Evolutionary conservation across 2,113 vertebrate genomes (phyloP), one percentile per base, ranked within the genome.

Genomic region (Phalacrocorax brasilianus): DNA sequence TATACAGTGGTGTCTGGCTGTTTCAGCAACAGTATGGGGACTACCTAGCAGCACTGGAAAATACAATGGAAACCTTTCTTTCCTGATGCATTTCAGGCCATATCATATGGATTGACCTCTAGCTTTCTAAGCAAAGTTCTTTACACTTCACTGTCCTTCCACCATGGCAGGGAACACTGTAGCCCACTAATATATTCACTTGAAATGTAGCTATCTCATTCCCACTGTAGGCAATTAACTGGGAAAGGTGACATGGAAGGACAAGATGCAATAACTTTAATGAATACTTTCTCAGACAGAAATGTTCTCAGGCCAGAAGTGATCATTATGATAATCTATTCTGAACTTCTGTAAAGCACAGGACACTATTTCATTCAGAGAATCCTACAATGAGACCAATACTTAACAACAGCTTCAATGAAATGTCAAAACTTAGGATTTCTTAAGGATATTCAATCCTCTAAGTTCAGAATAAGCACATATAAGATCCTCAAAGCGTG

Each of bases 381-480:
- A 73, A 56, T 77, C 23, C 38, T 52, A 35, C 74, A 77, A 8
- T 70, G 73, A 68, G 33, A 71, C n/a, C 6, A 40, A 67, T 74
- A 44, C 83, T 67, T 75, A 63, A 66, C 15, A 94, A 74, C 59
- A 67, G n/a, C 56, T 93, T 92, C 86, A 91, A 55, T 2, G 0
- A 93, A 91, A 93, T 78, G 65, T 68, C 85, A 94, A 93, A 94
- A 88, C 50, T 73, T 63, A 56, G 67, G 67, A 22, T 61, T 82
- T 90, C 72, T 61, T 30, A 52, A 52, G 50, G 78, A 26, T 77
- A 74, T 80, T 77, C 50, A 75, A 10, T 12, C 12, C 35, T 62
- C 24, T 65, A 92, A 77, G 6, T 72, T 91, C 76, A 65, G 35
- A 92, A 92, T 72, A 89, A 72, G 44, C 8, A 23, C 38, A 72